phyloP scores from a whole-genome alignment of 2,888 invertebrate genomes.

The Drosophila sordidula region DNA sequence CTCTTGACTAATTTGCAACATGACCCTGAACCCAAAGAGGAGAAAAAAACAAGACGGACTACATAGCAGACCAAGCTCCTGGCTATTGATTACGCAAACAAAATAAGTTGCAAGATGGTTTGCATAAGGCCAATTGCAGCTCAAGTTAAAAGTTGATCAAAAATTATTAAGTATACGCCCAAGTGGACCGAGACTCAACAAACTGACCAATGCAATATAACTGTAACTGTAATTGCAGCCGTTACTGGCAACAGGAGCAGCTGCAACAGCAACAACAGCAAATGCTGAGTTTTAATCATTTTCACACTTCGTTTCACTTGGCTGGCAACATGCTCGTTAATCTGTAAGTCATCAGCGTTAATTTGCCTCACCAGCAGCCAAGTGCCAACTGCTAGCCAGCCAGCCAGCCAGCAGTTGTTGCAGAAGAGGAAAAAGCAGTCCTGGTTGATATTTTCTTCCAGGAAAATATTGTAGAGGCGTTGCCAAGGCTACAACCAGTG shows the following conservation, averaged over 20 bases:
- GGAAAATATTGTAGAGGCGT: slow-evolving; percentile 1
- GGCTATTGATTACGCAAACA: not conserved
- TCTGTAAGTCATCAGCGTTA: slow-evolving; percentile 64
- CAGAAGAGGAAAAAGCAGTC: slow-evolving; percentile 1
- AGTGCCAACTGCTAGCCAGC: slow-evolving; percentile 29
- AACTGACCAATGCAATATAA: slow-evolving; percentile 27
- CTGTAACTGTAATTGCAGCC: slow-evolving; percentile 2
- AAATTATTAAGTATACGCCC: slow-evolving; percentile 31
- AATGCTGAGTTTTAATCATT: slow-evolving; percentile 55
- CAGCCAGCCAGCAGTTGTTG: slow-evolving; percentile 16
- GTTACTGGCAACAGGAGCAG: not conserved
- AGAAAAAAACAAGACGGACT: not conserved
- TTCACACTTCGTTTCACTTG: slow-evolving; percentile 63
- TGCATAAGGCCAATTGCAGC: too few species aligned
- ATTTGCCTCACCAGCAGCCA: slow-evolving; percentile 52
- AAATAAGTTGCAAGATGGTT: not conserved
- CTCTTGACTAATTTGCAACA: slow-evolving; percentile 16
- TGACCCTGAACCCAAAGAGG: slow-evolving; percentile 14
- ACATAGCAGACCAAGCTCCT: not conserved
- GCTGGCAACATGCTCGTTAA: slow-evolving; percentile 52
- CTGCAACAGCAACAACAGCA: slow-evolving; percentile 16
- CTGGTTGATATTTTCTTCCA: not conserved
- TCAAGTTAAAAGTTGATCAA: not conserved
- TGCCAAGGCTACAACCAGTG: slow-evolving; percentile 24
- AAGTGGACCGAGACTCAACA: not conserved